These are phyloP conservation scores for Sialia sialis DNA, from an alignment of 2,113 vertebrate genomes.

Conservation along the genomic window DNA sequence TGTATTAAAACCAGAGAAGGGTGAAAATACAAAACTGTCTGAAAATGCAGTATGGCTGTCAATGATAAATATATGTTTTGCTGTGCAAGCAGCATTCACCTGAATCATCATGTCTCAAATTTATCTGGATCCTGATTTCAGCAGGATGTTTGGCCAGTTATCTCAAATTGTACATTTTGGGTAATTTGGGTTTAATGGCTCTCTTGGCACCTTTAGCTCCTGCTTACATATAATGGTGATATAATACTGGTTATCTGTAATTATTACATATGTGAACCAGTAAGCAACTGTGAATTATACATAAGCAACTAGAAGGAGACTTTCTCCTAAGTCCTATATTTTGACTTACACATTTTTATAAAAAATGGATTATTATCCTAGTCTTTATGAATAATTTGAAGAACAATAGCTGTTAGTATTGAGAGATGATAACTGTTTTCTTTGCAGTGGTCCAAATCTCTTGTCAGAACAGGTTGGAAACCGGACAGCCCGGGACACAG, in stretches of 20 bases:
- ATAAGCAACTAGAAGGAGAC: not conserved
- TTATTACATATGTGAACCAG: rapidly evolving
- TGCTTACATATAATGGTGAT: not conserved
- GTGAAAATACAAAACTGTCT: not conserved
- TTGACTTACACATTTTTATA: not conserved
- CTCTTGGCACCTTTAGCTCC: not conserved
- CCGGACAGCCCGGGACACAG: not conserved
- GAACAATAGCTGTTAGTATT: not conserved
- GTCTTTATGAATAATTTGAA: not conserved
- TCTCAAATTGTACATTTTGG: not conserved
- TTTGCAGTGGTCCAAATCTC: not conserved
- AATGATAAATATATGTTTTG: not conserved
- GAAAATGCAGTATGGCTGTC: not conserved
- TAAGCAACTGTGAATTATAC: not conserved
- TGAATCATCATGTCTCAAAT: not conserved
- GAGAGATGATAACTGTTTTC: not conserved
- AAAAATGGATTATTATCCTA: not conserved
- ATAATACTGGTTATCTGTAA: not conserved
- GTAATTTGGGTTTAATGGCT: not conserved
- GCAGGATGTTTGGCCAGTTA: not conserved
- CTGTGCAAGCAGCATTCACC: not conserved
- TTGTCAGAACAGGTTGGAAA: not conserved
- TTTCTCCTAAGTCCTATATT: not conserved
- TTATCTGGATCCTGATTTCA: not conserved
- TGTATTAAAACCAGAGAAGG: not conserved